Base-by-base conservation (phyloP, 2,888 invertebrate genomes). In the Heliconius cydno region DNA sequence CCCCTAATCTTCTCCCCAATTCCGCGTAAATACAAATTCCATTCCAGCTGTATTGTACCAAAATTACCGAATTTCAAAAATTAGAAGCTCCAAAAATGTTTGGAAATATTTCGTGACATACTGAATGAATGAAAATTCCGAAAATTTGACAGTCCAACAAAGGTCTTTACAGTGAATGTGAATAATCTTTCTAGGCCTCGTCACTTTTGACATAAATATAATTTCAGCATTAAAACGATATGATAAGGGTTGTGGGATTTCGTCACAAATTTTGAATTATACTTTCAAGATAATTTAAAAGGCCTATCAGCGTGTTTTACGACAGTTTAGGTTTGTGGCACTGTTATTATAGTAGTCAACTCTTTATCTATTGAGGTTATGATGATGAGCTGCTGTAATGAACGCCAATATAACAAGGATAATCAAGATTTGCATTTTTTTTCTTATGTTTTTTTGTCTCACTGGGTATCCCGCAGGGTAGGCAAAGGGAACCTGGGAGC, bases 181-280 rank as follows among this genome's bases (percentile, higher is more conserved):
- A 34, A 73, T 73, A 75, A 75, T 75, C 75, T 41, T 65, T 38
- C 63, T 57, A 46, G 75, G 60, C 67, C 76, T 63, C 65, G 30
- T 71, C 77, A 77, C 22, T 71, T 30, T 34, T 71, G 77, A 77
- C 71, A 71, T 77, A 65, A 77, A 71, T 77, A 68, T 71, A 77
- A 77, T 77, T 77, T 63, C 68, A 63, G 15, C 77, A 77, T 77
- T 71, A 71, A 77, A 72, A 38, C 65, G 52, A 66, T 28, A 71
- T 77, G 77, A 77, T 77, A 77, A 77, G 77, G 77, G 70, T 77
- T 63, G 34, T 6, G 12, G 68, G 25, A 77, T 60, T 60, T 77
- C 38, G 60, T 57, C 41, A 70, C 68, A 70, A 70, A 77, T 67
- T 67, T 76, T 76, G 76, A 76, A 76, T 75, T 65, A 75, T 67